These are phyloP conservation scores for Acromyrmex heyeri DNA, from an alignment of 1,140 invertebrate genomes.

Conservation along the genomic window DNA sequence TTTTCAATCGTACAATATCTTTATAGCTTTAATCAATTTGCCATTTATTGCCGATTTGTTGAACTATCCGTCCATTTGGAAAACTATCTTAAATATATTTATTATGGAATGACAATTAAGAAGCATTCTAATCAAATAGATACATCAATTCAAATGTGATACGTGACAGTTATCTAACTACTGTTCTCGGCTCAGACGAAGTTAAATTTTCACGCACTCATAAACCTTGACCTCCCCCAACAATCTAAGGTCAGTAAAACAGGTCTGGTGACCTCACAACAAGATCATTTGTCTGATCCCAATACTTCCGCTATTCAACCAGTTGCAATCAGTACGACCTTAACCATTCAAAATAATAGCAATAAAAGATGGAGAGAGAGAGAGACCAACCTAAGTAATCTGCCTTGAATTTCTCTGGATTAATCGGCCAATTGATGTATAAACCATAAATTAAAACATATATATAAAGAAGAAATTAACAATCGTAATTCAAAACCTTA, in stretches of 20 bases:
- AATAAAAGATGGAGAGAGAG: background rate
- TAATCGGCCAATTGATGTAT: background rate
- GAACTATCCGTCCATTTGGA: background rate
- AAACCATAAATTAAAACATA: conserved; percentile 3
- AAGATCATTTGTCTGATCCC: background rate
- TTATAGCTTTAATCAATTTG: background rate
- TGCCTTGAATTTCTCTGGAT: background rate
- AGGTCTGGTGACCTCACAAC: conserved; percentile 37
- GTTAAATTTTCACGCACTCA: conserved; percentile 30
- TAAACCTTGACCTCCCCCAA: conserved; percentile 71
- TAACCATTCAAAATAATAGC: background rate
- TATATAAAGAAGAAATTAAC: background rate
- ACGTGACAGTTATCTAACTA: no score
- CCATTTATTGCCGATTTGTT: background rate
- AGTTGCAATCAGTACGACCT: background rate
- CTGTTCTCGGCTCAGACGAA: background rate
- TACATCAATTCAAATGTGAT: background rate
- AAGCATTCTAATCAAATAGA: background rate
- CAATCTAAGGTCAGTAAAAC: background rate
- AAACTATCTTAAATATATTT: background rate
- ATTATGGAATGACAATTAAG: background rate
- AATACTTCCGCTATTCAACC: background rate
- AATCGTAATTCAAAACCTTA: background rate
- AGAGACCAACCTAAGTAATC: background rate
- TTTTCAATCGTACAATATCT: background rate